Evolutionary conservation across 1,140 invertebrate species (phyloP).

Genomic region (Microplitis mediator): DNA sequence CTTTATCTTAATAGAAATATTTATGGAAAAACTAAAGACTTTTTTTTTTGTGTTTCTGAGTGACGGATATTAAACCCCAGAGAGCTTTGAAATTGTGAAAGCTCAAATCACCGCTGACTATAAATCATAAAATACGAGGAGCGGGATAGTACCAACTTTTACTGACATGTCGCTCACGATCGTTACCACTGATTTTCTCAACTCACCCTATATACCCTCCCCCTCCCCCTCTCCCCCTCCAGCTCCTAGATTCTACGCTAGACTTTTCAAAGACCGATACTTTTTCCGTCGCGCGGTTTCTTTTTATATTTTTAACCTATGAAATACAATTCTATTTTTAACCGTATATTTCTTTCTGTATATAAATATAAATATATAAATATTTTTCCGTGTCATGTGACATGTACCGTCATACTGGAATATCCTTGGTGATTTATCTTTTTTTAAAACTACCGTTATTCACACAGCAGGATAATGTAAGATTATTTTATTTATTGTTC

Average conservation of each 20-base stretch:
- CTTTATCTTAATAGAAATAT: not conserved
- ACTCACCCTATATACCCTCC: not conserved
- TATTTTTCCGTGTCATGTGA: constrained; percentile 15
- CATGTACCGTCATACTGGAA: constrained; percentile 18
- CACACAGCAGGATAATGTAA: constrained; percentile 16
- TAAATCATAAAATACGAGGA: constrained; percentile 2
- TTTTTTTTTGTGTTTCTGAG: not conserved
- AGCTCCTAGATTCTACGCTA: too few relatives aligned
- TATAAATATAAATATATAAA: not conserved
- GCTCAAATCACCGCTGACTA: constrained; percentile 14
- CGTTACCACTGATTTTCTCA: constrained; percentile 13
- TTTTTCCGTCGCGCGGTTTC: constrained; percentile 2
- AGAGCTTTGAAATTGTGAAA: constrained; percentile 13
- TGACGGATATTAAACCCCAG: not conserved
- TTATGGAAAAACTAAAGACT: not conserved
- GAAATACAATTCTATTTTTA: not conserved
- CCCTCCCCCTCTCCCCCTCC: too few relatives aligned
- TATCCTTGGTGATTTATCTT: constrained; percentile 22
- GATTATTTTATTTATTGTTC: constrained; percentile 10
- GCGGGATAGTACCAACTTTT: not conserved
- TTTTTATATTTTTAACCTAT: not conserved
- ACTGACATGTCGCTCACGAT: constrained; percentile 13
- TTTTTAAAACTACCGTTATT: constrained; percentile 15
- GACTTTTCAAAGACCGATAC: constrained; percentile 2
- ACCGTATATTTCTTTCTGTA: not conserved